Percentiles rank a stretch among this genome's conserved stretches.
Evolutionary conservation across 2,113 vertebrate genomes (phyloP).

Genomic region (Murina feae): DNA sequence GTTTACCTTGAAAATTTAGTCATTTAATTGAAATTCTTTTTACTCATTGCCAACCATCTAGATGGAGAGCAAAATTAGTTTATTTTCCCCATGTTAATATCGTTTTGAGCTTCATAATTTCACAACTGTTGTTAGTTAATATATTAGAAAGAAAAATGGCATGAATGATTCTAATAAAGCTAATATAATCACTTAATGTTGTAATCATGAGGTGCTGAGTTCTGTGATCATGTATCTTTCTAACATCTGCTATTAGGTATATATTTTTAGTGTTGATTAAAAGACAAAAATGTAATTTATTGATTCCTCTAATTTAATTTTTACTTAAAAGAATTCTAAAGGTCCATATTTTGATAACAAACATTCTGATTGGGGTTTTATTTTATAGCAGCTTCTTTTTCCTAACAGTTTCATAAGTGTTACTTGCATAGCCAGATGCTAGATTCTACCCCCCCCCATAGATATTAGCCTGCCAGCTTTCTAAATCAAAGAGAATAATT

Average conservation of each 20-base stretch:
- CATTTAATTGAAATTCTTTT: slow-evolving; percentile 33
- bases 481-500: neutral
- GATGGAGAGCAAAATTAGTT: slow-evolving; percentile 21
- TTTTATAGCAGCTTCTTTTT: slow-evolving; percentile 40
- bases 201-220: slow-evolving; percentile 15
- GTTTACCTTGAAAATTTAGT: slow-evolving; percentile 19
- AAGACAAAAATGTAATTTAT: slow-evolving; percentile 21
- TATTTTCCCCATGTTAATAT: neutral
- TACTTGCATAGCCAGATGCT: neutral
- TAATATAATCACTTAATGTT: slow-evolving; percentile 28
- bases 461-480: neutral
- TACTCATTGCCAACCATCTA: neutral
- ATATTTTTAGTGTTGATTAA: slow-evolving; percentile 9
- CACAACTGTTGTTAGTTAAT: neutral
- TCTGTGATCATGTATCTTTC: neutral
- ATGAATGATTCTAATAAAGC: slow-evolving; percentile 16
- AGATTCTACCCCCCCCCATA: neutral
- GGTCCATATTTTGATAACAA: neutral
- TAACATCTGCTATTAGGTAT: neutral
- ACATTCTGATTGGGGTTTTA: neutral
- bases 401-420: slow-evolving; percentile 13
- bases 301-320: neutral
- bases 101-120: slow-evolving; percentile 22
- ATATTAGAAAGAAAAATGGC: neutral
- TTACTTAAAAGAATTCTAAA: neutral